Percentiles rank a stretch among this genome's conserved stretches.
Conservation (phyloP, 2,888 invertebrate species). For the Drosophila nigricruria region DNA sequence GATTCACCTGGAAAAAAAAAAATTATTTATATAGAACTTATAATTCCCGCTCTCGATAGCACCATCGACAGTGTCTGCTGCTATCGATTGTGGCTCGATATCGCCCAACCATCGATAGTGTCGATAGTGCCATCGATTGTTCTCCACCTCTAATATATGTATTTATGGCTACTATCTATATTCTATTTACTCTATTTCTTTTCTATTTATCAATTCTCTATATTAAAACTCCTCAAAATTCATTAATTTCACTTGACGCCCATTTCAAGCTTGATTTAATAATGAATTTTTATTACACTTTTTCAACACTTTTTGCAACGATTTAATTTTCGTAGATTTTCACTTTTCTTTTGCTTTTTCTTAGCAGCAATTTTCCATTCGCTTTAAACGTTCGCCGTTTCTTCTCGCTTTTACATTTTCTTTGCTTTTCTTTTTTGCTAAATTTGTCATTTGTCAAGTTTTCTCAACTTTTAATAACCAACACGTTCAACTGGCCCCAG, state of each 20-base stretch:
- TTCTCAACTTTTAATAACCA: conserved; percentile 66
- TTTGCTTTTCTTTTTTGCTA: conserved; percentile 36
- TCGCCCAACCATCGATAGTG: too few relatives aligned
- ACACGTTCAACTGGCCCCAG: conserved; percentile 52
- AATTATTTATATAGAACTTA: too few relatives aligned
- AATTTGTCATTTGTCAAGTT: conserved; percentile 63
- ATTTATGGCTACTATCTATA: too few relatives aligned
- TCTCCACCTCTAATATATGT: too few relatives aligned
- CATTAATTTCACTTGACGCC: conserved; percentile 49
- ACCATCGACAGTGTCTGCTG: too few relatives aligned
- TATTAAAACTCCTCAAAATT: not conserved
- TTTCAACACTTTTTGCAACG: conserved; percentile 45
- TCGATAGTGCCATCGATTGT: too few relatives aligned
- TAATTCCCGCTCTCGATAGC: too few relatives aligned
- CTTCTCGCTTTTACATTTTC: conserved; percentile 42
- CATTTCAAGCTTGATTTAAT: conserved; percentile 69
- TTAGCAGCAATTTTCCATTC: conserved; percentile 25
- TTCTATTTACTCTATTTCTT: not conserved
- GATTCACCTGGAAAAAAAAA: too few relatives aligned
- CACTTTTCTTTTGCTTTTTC: conserved; percentile 58
- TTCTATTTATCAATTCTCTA: not conserved
- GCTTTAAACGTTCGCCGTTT: conserved; percentile 24
- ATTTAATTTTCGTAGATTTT: conserved; percentile 64
- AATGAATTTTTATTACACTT: conserved; percentile 32
- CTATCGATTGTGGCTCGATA: too few relatives aligned